Base-by-base conservation (phyloP, 2,113 vertebrate genomes). In the Forbesichthys papilliferus region DNA sequence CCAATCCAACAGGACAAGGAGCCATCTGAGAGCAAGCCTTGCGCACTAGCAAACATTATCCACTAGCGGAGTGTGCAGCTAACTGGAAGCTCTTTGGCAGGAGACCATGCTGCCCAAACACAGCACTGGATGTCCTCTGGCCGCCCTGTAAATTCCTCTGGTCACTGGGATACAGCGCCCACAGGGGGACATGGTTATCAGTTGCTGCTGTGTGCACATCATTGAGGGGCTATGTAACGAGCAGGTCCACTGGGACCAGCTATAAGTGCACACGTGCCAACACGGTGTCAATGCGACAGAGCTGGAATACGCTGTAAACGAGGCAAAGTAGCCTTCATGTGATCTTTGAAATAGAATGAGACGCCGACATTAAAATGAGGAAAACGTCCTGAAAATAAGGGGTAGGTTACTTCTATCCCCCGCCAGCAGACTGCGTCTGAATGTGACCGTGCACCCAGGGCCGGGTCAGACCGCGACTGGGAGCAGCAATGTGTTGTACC, bases 401-500 rank as follows among this genome's bases (percentile, higher is more conserved):
- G 14, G 60, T 3, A 66, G 47, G 66, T 53, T 3, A 47, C 36
- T 34, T 57, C 42, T 59, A 14, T 52, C 42, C n/a, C 49, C 52
- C 63, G 20, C 20, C 10, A 33, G 58, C 52, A 27, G 18, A 71
- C 13, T n/a, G n/a, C n/a, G 46, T 27, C 20, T 0, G 53, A 18
- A 53, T 54, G 27, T 34, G 48, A 66, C 10, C 49, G 63, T 48
- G 51, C 58, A 47, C 60, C 66, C 2, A 16, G 56, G 61, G 61
- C 27, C 7, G 49, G 57, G 33, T 42, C 56, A 14, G 49, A 51
- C 11, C 54, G 67, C 34, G 18, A 27, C 20, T n/a, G 11, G 33
- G 10, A n/a, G 10, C 11, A 3, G 5, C 18, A 27, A 7, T 27
- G 18, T 16, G 62, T 33, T 5, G 66, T 92, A 98, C 97, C 96